Conservation (phyloP, 2,113 vertebrate species). For the Natator depressus region DNA sequence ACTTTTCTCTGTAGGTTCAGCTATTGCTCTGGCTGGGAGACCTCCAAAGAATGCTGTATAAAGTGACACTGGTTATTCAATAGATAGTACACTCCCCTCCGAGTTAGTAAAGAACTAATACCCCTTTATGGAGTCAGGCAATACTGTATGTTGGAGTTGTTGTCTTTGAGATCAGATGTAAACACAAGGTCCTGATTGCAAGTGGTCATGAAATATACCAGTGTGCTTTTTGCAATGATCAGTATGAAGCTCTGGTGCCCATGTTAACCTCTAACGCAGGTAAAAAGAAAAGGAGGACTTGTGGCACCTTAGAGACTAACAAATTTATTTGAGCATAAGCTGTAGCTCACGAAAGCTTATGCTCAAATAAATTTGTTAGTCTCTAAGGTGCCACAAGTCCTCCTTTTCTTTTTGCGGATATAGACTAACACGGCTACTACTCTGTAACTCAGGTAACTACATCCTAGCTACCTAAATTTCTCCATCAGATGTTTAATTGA, state of each 20-base stretch:
- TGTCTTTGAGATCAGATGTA: background rate
- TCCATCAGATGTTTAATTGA: background rate
- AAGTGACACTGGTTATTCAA: background rate
- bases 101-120: background rate
- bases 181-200: background rate
- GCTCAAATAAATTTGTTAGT: too few species aligned
- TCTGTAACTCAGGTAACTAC: background rate
- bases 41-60: background rate
- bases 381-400: too few species aligned
- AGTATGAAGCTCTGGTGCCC: background rate
- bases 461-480: background rate
- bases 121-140: background rate
- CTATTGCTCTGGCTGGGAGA: background rate
- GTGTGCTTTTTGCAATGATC: background rate
- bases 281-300: background rate
- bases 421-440: too few species aligned
- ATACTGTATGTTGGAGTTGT: fast-evolving
- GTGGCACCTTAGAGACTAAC: too few species aligned
- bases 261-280: background rate
- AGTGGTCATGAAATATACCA: background rate
- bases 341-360: too few species aligned
- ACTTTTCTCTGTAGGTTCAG: background rate
- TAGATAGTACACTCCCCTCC: background rate
- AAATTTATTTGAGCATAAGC: too few species aligned
- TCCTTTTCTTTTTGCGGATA: too few species aligned